Base-by-base conservation (phyloP, 2,888 invertebrate genomes). In the Zootermopsis nevadensis region DNA sequence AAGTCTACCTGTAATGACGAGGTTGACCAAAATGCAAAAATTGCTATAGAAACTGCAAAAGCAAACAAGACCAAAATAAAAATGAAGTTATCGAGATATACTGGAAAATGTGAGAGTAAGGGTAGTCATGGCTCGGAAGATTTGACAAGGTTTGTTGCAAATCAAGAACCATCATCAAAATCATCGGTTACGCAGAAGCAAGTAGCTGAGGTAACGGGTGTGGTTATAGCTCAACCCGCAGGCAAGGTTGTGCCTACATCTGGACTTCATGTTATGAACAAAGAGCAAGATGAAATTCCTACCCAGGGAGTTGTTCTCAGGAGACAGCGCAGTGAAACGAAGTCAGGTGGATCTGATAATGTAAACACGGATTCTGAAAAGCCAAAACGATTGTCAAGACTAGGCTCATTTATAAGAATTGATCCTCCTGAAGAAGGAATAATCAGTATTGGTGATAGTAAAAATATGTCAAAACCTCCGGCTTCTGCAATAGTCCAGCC, bases 361-460 rank as follows among this genome's bases (percentile, higher is more conserved):
- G 88, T 89, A 80, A 86, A 88, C 8, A 87, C 89, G 19, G 77
- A 82, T 67, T 81, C 82, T 3, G 77, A 79, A 66, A 82, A 79
- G 24, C 67, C 69, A 38, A 91, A 91, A 86, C 87, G 91, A 77
- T 87, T 91, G 84, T 91, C 91, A 12, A 89, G 91, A 35, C 88
- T 91, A 81, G 91, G 91, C n/a, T 91, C 91, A 12, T 91, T 91
- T 85, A 89, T 91, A 77, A 87, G 89, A 38, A 89, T 91, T 79
- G 91, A 91, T 80, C 85, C 88, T n/a, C 53, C 81, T 27, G 84
- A 87, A 10, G 87, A 86, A 22, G 82, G 85, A 35, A 86, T 86
- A 35, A 27, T 33, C 8, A n/a, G 60, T 35, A 66, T 6, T n/a
- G 84, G 85, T n/a, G 83, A 83, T 30, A 83, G 84, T 30, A 84